Base-by-base conservation (phyloP, 2,113 vertebrate genomes). In the Microcebus murinus region DNA sequence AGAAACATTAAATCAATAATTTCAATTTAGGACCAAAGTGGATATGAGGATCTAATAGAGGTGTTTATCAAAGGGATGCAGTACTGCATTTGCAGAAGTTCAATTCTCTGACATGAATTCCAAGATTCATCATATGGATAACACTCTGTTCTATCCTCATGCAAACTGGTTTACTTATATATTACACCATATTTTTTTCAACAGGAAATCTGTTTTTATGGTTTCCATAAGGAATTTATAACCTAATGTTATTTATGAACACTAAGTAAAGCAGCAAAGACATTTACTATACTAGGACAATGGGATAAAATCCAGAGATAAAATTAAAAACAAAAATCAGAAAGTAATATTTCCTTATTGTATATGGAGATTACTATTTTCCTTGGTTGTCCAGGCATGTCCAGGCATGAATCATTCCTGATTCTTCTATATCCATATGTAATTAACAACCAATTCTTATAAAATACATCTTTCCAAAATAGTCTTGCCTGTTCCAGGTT, bases 1-100 rank as follows among this genome's bases (percentile, higher is more conserved):
- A 92, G 34, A 84, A 68, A 96, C 34, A 83, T 87, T 84, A 95
- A 90, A 94, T 95, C n/a, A 57, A 67, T 87, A 77, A 17, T n/a
- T 70, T 92, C 39, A 70, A 73, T 82, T 96, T 88, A 68, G 31
- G 42, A 50, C 39, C 39, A 74, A 65, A 81, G 77, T 83, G 8
- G 39, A 13, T 61, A n/a, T 83, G 57, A 67, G 50, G 48, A 31
- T 71, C 18, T 81, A 80, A 81, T 21, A 13, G 73, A 67, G 31
- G 10, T 86, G 34, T 74, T 93, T 86, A 79, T 80, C 83, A 97
- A 70, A 83, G 45, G 3, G 29, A 74, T 6, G 1, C 2, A 31
- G 36, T 34, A 42, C 14, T 73, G 18, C 20, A 84, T n/a, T 70
- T n/a, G 45, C 52, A 70, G 82, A 94, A 79, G 91, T 63, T 93